Percentiles rank a stretch among this genome's conserved stretches.
These are phyloP conservation scores for Bubo bubo DNA, from an alignment of 2,113 vertebrate genomes.

Conservation along the genomic window DNA sequence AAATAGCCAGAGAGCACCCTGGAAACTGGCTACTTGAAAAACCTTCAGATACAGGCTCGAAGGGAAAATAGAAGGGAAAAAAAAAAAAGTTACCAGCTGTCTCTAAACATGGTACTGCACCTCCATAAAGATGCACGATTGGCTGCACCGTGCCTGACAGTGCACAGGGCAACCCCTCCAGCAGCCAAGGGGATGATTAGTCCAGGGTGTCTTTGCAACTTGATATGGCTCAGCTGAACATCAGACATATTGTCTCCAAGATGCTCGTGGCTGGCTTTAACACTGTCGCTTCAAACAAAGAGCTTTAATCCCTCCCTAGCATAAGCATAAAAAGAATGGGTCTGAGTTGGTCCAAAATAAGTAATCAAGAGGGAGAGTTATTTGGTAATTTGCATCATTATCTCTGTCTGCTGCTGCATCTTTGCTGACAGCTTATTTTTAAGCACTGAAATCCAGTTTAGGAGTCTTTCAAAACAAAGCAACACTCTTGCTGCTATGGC, in stretches of 20 bases:
- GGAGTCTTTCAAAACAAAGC: background rate
- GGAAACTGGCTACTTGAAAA: background rate
- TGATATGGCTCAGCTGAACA: background rate
- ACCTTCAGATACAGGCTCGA: rapidly evolving
- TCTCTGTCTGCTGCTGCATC: background rate
- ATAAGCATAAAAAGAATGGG: background rate
- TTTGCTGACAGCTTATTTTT: slow-evolving; percentile 13
- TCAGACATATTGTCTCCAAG: background rate
- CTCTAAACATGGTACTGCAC: background rate
- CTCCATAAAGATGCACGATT: rapidly evolving
- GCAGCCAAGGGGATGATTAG: background rate
- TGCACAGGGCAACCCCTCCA: background rate
- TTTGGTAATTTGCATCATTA: background rate
- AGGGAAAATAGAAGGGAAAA: rapidly evolving
- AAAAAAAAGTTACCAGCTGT: rapidly evolving
- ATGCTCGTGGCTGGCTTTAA: background rate
- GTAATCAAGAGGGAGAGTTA: background rate
- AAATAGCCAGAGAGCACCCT: rapidly evolving
- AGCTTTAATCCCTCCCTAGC: background rate
- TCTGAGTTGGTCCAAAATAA: background rate
- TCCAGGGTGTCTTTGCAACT: background rate
- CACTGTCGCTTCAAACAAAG: background rate
- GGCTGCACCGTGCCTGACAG: background rate
- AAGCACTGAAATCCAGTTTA: background rate
- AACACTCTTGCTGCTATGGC: background rate